Evolutionary conservation across 2,888 invertebrate genomes (phyloP), one percentile per base, ranked within the genome.

Genomic region (Aethes cnicana): DNA sequence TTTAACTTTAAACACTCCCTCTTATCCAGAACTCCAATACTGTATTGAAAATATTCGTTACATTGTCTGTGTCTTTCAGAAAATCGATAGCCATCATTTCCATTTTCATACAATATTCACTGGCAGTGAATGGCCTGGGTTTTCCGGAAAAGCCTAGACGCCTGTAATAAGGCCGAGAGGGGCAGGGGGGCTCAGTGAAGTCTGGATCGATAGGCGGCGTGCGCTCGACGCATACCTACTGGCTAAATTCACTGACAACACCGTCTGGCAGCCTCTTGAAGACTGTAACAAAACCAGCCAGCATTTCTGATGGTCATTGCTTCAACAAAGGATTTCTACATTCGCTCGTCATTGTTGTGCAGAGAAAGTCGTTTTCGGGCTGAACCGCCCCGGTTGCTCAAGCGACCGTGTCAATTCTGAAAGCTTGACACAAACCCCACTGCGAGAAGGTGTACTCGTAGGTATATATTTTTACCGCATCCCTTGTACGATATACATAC

Each of bases 61-160:
- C n/a, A n/a, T n/a, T n/a, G n/a, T n/a, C n/a, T n/a, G n/a, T n/a
- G n/a, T n/a, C n/a, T n/a, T n/a, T n/a, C 21, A 39, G 6, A 39
- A 30, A 43, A 44, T 37, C 50, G 30, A 50, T 32, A 50, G 14
- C 21, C 12, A 25, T 8, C 11, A 50, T 32, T 36, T 28, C 16
- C 49, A 46, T 33, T 17, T 9, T 16, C 9, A n/a, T 49, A 11
- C 25, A 35, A 46, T 44, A 42, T 47, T 48, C 43, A 55, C 56
- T 55, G 56, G 42, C 54, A 53, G 49, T 42, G 53, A 46, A 30
- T 12, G 49, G 20, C n/a, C 57, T 59, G 58, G 64, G 58, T 64
- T 66, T 63, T 65, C 60, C 62, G 70, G 69, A 68, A 74, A 69
- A 69, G 59, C 68, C 75, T 72, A 76, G 78, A 77, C 72, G 57